A percentile compares a stretch with the other conserved stretches of the same genome.
These are phyloP conservation scores for Trissolcus basalis DNA, from an alignment of 1,140 invertebrate species.

Conservation along the genomic window DNA sequence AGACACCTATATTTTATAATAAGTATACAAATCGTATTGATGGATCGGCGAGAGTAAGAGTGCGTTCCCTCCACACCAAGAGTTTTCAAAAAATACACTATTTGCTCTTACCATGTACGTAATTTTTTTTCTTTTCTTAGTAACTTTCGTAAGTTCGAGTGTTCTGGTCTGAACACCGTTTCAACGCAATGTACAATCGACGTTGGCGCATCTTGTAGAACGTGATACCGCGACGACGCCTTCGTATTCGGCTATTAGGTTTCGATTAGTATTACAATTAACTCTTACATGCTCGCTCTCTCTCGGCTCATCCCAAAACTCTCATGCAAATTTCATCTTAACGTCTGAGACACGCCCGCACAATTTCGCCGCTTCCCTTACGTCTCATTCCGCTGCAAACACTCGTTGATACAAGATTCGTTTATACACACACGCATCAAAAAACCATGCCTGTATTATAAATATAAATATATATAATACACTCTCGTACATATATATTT, in stretches of 20 bases:
- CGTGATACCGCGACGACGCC: slow-evolving; percentile 44
- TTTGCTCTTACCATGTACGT: slow-evolving; percentile 58
- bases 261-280: slow-evolving; percentile 53
- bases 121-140: slow-evolving; percentile 56
- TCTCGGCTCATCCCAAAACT: slow-evolving; percentile 10
- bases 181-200: slow-evolving; percentile 55
- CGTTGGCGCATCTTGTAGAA: slow-evolving; percentile 45
- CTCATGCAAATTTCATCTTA: slow-evolving; percentile 24
- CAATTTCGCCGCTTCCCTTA: slow-evolving; percentile 47
- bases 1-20: slow-evolving; percentile 62
- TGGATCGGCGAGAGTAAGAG: slow-evolving; percentile 61
- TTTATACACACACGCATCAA: slow-evolving; percentile 25
- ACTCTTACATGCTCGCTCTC: slow-evolving; percentile 16
- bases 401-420: slow-evolving; percentile 37
- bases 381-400: slow-evolving; percentile 30
- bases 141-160: slow-evolving; percentile 60
- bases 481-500: slow-evolving; percentile 26
- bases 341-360: slow-evolving; percentile 25
- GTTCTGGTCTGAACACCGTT: slow-evolving; percentile 58
- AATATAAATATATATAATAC: slow-evolving; percentile 2
- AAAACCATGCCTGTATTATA: slow-evolving; percentile 8
- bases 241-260: slow-evolving; percentile 50
- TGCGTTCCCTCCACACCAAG: slow-evolving; percentile 62
- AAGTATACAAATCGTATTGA: slow-evolving; percentile 63
- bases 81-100: slow-evolving; percentile 63